Evolutionary conservation across 2,113 vertebrate species (phyloP).

Genomic region (Serinus canaria): DNA sequence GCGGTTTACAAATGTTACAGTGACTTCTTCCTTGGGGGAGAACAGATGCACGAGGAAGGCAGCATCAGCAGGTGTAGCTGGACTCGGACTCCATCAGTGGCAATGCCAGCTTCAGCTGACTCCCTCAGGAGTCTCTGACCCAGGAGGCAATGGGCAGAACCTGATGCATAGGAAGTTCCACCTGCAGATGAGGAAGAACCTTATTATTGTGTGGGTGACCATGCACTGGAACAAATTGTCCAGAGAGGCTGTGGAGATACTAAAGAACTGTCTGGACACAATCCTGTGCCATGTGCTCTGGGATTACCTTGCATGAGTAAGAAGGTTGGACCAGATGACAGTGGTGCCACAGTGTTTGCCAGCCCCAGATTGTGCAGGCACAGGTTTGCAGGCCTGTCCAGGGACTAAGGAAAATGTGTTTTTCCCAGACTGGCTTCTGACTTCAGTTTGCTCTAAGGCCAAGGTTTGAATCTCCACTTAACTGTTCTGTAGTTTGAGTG

Average conservation of each 20-base stretch:
- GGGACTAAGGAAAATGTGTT: not conserved
- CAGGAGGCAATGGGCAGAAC: not conserved
- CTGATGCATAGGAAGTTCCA: not conserved
- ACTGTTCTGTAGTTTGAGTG: not conserved
- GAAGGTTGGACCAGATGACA: not conserved
- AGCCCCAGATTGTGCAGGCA: not conserved
- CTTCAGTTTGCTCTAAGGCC: not conserved
- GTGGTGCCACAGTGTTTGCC: accelerated
- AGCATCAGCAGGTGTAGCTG: accelerated
- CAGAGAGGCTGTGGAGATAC: not conserved
- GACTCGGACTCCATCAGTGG: accelerated
- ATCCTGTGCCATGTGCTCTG: not conserved
- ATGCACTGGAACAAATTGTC: not conserved
- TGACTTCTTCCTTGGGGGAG: not conserved
- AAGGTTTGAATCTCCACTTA: not conserved
- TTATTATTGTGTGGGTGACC: not conserved
- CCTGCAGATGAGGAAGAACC: not conserved
- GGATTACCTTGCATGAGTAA: not conserved
- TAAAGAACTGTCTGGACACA: not conserved
- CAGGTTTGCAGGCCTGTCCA: not conserved
- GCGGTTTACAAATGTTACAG: not conserved
- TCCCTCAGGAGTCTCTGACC: not conserved
- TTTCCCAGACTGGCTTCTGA: not conserved
- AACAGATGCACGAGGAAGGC: not conserved
- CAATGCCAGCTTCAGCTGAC: not conserved